phyloP scores from a whole-genome alignment of 2,113 vertebrate species.

The Pogona vitticeps region DNA sequence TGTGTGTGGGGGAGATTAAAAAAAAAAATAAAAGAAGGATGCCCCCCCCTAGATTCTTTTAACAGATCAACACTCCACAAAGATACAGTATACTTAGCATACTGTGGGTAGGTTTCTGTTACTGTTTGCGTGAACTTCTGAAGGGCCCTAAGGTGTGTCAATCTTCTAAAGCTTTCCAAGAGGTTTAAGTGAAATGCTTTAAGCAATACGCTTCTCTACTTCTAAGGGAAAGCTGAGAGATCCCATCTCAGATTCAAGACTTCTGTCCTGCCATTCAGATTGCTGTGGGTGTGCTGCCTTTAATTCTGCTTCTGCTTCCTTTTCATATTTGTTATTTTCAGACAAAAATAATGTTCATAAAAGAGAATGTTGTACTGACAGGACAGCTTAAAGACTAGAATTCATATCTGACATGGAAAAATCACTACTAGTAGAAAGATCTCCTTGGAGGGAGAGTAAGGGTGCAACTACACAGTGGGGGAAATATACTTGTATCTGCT shows the following conservation, averaged over 20 bases:
- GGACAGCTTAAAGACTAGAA: neutral
- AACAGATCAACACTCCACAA: conserved; percentile 14
- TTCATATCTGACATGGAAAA: neutral
- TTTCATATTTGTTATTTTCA: neutral
- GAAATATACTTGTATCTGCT: neutral
- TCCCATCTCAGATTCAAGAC: conserved; percentile 48
- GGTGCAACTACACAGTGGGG: neutral
- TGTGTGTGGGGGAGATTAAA: neutral
- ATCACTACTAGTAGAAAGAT: neutral
- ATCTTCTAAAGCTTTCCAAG: conserved; percentile 25
- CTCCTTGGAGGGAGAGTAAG: neutral
- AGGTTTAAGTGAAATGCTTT: conserved; percentile 43
- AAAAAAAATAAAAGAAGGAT: neutral
- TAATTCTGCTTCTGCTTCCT: neutral
- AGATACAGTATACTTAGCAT: conserved; percentile 9
- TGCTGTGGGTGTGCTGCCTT: neutral
- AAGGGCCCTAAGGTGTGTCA: conserved; percentile 18
- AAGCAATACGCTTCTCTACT: conserved; percentile 31
- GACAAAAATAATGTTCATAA: neutral
- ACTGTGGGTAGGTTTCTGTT: neutral
- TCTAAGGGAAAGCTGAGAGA: conserved; percentile 55
- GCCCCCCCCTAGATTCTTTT: neutral
- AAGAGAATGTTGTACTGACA: neutral
- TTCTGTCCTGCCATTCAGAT: conserved; percentile 37
- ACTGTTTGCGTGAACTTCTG: conserved; percentile 47